A percentile compares a stretch with the other conserved stretches of the same genome.
Evolutionary conservation across 2,113 vertebrate genomes (phyloP).

Genomic region (Colinus virginianus): DNA sequence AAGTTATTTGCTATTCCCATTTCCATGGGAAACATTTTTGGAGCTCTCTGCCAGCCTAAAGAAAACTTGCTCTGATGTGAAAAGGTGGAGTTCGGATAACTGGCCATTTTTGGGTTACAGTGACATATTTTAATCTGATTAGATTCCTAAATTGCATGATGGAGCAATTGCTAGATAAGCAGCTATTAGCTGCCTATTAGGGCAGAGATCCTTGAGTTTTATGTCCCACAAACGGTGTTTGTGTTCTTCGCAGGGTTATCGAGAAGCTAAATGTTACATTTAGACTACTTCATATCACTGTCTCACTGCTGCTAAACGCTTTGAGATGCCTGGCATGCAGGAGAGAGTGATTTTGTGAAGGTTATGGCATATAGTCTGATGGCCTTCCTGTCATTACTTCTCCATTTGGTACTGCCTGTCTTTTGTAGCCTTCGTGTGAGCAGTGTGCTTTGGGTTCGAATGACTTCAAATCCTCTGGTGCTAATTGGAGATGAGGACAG

Average conservation of each 20-base stretch:
- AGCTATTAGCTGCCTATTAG: not conserved
- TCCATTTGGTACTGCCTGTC: not conserved
- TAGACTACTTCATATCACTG: not conserved
- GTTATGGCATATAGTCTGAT: not conserved
- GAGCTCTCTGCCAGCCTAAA: not conserved
- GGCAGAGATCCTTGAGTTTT: not conserved
- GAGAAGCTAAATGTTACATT: not conserved
- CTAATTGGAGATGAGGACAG: not conserved
- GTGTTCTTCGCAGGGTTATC: not conserved
- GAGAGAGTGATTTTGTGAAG: not conserved
- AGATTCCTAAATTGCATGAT: not conserved
- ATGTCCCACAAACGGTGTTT: not conserved
- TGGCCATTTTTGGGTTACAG: not conserved
- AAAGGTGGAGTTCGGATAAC: not conserved
- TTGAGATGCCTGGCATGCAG: not conserved
- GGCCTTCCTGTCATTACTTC: not conserved
- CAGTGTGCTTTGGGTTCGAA: not conserved
- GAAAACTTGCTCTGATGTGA: conserved; percentile 1
- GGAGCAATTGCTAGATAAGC: not conserved
- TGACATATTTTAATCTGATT: conserved; percentile 4
- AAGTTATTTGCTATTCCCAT: conserved; percentile 22
- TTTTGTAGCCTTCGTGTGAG: not conserved
- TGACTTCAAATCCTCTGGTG: not conserved
- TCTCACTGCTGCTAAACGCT: not conserved
- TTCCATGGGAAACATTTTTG: conserved; percentile 30